Conservation (phyloP, 2,113 vertebrate species). For the Aspidoscelis tigris region DNA sequence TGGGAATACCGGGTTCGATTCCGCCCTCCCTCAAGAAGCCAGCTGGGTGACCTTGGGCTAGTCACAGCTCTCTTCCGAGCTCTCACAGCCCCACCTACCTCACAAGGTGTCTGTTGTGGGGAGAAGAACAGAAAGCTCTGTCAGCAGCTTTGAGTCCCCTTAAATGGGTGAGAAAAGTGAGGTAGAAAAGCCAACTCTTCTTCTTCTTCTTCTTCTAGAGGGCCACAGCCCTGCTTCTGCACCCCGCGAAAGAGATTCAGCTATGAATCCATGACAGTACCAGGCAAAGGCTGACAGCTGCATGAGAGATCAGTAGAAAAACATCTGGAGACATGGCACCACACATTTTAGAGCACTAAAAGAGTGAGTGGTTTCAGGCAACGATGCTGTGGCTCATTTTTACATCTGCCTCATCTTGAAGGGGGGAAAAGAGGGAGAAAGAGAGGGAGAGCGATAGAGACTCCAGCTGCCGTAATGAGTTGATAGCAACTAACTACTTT, state of each 20-base stretch:
- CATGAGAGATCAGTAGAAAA: not conserved
- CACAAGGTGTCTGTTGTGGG: too few species aligned
- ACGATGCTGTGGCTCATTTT: conserved; percentile 16
- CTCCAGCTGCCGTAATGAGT: conserved; percentile 49
- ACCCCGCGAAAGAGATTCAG: not conserved
- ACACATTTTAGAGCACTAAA: not conserved
- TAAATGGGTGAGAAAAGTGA: too few species aligned
- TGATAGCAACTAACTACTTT: conserved; percentile 55
- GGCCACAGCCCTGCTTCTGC: too few species aligned
- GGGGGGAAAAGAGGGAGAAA: conserved; percentile 7
- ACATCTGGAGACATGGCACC: not conserved
- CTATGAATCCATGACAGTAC: not conserved
- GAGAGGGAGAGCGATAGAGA: not conserved
- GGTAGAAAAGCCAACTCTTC: too few species aligned
- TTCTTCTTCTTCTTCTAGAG: too few species aligned
- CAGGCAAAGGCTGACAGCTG: not conserved
- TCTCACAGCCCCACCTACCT: too few species aligned
- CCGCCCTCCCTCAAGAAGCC: too few species aligned
- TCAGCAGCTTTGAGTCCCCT: too few species aligned
- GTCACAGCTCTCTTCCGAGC: too few species aligned
- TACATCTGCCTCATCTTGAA: conserved; percentile 41
- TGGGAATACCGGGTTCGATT: too few species aligned
- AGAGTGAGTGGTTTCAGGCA: conserved; percentile 25
- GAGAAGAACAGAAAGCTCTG: too few species aligned
- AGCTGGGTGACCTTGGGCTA: too few species aligned